Evolutionary conservation across 2,113 vertebrate species (phyloP).

Genomic region (Pelecanoides urinatrix): DNA sequence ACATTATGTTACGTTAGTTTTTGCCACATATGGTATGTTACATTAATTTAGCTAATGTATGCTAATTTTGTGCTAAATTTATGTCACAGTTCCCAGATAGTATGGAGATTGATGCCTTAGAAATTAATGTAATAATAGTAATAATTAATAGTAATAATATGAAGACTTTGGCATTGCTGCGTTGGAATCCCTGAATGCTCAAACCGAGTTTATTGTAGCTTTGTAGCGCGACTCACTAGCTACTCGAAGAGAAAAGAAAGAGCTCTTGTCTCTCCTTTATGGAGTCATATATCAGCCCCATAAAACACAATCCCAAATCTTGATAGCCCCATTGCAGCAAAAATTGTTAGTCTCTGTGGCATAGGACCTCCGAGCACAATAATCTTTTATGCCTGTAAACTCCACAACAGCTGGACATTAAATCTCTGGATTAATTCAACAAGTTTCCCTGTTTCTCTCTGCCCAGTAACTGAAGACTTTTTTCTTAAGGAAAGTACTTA

Average conservation of each 20-base stretch:
- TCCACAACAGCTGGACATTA: conserved; percentile 21
- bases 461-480: neutral
- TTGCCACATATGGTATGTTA: conserved; percentile 57
- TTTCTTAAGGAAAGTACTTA: neutral
- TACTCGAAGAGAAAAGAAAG: neutral
- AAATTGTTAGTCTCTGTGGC: conserved; percentile 10
- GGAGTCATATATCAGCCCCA: neutral
- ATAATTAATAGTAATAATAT: conserved; percentile 54
- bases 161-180: neutral
- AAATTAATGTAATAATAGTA: conserved; percentile 53
- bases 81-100: neutral
- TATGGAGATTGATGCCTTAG: conserved; percentile 32
- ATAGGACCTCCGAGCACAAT: neutral
- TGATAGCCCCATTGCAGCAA: neutral
- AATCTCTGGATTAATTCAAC: conserved; percentile 36
- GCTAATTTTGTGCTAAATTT: conserved; percentile 61
- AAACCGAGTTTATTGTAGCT: neutral
- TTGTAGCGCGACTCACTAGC: neutral
- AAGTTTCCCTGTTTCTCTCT: neutral
- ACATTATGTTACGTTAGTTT: conserved; percentile 27
- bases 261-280: conserved; percentile 4
- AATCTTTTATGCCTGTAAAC: conserved; percentile 13
- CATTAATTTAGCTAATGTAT: conserved; percentile 64
- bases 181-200: neutral
- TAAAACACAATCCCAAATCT: conserved; percentile 15